Base-by-base conservation (phyloP, 2,888 invertebrate genomes). In the Metallyticus violacea region DNA sequence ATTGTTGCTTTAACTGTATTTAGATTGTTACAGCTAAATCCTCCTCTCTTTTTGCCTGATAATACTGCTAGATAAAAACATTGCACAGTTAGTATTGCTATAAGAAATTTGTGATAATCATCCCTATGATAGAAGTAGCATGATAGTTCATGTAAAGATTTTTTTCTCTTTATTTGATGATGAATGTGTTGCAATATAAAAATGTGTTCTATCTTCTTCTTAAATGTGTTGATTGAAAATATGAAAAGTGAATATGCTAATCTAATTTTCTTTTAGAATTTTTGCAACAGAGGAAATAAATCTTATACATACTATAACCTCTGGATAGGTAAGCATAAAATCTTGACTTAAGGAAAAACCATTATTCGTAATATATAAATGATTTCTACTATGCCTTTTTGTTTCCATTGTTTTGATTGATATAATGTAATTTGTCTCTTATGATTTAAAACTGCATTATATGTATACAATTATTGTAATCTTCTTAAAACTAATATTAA, bases 11-110 rank as follows among this genome's bases (percentile, higher is more conserved):
- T 62, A 62, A 2, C 40, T 15, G 40, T 22, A 15, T 62, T 15
- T 62, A 62, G 40, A 62, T 62, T 62, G 40, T 15, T 62, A 3
- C 22, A 62, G 40, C 40, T 62, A 62, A 62, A 15, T 22, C 15
- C 22, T 62, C 3, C 22, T 4, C 22, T 62, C 40, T 62, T 22
- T 62, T 62, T 77, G n/a, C n/a, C 40, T 83, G 27, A 22, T 27
- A 27, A 62, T 83, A 80, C 30, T 30, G 30, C 80, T 80, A 80
- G 80, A 22, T 83, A 77, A 27, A 77, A 83, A 77, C 77, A 83
- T 81, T 81, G n/a, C 29, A 81, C 77, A 26, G 26, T 76, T 76
- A 83, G 77, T 83, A 83, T 83, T 83, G 83, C 83, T 83, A 83
- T 83, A 26, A 83, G 83, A 77, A 83, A 7, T 77, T 83, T 26